Evolutionary conservation across 2,888 invertebrate genomes (phyloP).

Genomic region (Hyposoter didymator): DNA sequence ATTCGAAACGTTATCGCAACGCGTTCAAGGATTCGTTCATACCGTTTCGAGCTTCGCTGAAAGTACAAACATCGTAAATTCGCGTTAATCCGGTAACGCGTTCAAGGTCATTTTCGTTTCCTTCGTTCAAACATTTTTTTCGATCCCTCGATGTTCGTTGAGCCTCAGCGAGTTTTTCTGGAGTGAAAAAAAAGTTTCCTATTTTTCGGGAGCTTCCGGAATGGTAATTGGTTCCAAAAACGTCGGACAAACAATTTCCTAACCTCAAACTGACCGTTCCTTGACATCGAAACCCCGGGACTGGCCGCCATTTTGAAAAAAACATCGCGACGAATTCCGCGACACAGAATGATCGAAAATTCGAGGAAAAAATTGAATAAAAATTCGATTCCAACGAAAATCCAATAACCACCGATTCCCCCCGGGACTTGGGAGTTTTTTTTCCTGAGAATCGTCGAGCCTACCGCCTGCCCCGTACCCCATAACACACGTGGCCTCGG

Average conservation of each 20-base stretch:
- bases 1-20: neutral
- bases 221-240: neutral
- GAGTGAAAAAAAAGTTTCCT: neutral
- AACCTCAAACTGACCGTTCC: neutral
- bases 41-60: neutral
- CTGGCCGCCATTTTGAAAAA: neutral
- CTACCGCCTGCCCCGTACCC: neutral
- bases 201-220: neutral
- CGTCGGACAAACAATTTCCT: neutral
- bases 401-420: neutral
- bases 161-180: neutral
- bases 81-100: constrained; percentile 8
- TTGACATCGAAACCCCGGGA: neutral
- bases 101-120: neutral
- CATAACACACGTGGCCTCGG: constrained; percentile 1
- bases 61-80: neutral
- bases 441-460: neutral
- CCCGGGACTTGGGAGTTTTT: neutral
- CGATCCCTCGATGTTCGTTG: neutral
- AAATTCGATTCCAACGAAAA: neutral
- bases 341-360: neutral
- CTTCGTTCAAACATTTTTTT: neutral
- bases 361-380: neutral
- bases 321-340: neutral
- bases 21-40: neutral